A percentile compares a stretch with the other conserved stretches of the same genome.
These are phyloP conservation scores for Bombus vancouverensis DNA, from an alignment of 1,140 invertebrate species.

Conservation along the genomic window DNA sequence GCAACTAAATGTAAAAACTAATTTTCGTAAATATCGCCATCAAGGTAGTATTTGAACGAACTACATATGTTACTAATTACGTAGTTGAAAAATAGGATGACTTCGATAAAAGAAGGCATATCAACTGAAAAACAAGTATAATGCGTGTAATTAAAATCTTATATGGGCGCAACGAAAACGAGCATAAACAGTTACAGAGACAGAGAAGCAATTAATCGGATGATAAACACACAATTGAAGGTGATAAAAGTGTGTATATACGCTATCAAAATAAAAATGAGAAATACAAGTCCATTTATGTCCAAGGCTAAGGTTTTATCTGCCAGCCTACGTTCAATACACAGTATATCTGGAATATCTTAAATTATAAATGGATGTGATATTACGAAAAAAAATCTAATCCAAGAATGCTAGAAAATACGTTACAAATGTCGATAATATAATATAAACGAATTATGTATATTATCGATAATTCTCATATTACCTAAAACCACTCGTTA, in stretches of 20 bases:
- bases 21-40: background rate
- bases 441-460: background rate
- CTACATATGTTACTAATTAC: background rate
- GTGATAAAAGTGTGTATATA: background rate
- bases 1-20: background rate
- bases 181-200: background rate
- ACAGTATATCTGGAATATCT: background rate
- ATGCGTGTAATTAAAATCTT: background rate
- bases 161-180: too few species aligned
- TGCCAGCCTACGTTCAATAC: background rate
- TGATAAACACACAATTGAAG: conserved; percentile 19
- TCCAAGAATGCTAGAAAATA: background rate
- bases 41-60: background rate
- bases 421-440: background rate
- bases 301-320: conserved; percentile 9
- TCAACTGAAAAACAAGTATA: background rate
- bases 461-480: background rate
- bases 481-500: background rate
- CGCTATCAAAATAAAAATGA: conserved; percentile 6
- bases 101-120: background rate
- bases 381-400: background rate
- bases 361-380: background rate
- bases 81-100: background rate
- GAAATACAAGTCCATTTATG: conserved; percentile 3
- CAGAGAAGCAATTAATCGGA: conserved; percentile 6